Evolutionary conservation across 1,140 invertebrate genomes (phyloP).

Genomic region (Sarcophaga peregrina): DNA sequence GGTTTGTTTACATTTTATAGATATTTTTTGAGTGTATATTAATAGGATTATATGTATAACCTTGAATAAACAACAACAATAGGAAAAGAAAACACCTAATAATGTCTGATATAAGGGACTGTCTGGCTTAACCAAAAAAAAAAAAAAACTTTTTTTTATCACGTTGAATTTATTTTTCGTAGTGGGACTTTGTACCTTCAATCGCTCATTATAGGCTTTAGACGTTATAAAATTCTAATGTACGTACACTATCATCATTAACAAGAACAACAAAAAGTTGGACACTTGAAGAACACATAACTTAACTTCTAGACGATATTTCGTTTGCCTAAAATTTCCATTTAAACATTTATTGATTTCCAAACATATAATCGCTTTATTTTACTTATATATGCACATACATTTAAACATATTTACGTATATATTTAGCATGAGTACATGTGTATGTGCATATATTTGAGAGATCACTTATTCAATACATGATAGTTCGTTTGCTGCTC

Average conservation of each 20-base stretch:
- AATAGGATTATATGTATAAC: no score
- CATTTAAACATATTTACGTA: background rate
- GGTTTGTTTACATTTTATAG: no score
- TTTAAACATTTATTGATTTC: constrained; percentile 1
- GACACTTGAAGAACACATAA: background rate
- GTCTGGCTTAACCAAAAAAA: background rate
- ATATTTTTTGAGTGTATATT: no score
- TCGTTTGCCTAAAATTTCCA: background rate
- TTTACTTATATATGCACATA: background rate
- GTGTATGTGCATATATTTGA: background rate
- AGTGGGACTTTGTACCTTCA: background rate
- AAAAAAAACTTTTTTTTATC: background rate
- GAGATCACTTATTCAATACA: constrained; percentile 8
- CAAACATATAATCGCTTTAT: no score
- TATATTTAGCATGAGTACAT: background rate
- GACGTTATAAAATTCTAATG: no score
- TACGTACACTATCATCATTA: background rate
- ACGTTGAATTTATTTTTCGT: no score
- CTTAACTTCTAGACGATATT: background rate
- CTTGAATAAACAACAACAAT: no score
- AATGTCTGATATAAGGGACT: background rate
- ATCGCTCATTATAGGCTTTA: no score
- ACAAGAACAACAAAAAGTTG: background rate
- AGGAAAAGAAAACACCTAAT: background rate
- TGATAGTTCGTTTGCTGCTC: background rate